Base-by-base conservation (phyloP, 2,797 vertebrate species). In the Buphagus erythrorhynchus region DNA sequence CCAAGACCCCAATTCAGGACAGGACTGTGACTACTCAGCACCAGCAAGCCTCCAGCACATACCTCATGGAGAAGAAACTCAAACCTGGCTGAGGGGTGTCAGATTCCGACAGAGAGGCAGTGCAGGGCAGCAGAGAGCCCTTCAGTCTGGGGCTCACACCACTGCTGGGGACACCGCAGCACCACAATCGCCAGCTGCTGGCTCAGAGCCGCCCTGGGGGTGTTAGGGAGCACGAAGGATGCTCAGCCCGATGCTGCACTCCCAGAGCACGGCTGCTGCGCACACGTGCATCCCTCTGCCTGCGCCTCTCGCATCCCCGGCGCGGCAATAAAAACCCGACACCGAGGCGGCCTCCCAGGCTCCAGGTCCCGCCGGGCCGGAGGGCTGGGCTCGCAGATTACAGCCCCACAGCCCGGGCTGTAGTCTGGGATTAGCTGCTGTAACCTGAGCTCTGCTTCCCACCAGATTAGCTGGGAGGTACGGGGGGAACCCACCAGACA, bases 371-470 rank as follows among this genome's bases (percentile, higher is more conserved):
- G 10, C 12, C 20, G 17, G 52, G 87, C 59, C 94, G 61, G 73
- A 74, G 12, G 48, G 69, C 54, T 69, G 54, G 16, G 59, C 38
- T 49, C 88, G 40, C 61, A 45, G 89, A 83, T 85, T 75, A 91
- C 78, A 68, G 24, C 3, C 12, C 62, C 46, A 11, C 43, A 90
- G 36, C 63, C 84, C 13, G 2, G 63, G 38, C 69, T 40, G 6
- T 54, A 86, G 89, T 54, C 92, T 46, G 78, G 77, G 89, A 90
- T 80, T 83, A 94, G 67, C 82, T 35, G 15, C 66, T 62, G 90
- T 57, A 95, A 94, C 77, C 54, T 5, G 48, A 97, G 43, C 66
- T 36, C 38, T 0, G 2, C 18, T 74, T 93, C 84, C 87, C 93
- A 86, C 66, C 86, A 57, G 93, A 89, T 92, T 55, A 94, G 73